Conservation (phyloP, 2,888 invertebrate species). For the Trissoscelio sp. region DNA sequence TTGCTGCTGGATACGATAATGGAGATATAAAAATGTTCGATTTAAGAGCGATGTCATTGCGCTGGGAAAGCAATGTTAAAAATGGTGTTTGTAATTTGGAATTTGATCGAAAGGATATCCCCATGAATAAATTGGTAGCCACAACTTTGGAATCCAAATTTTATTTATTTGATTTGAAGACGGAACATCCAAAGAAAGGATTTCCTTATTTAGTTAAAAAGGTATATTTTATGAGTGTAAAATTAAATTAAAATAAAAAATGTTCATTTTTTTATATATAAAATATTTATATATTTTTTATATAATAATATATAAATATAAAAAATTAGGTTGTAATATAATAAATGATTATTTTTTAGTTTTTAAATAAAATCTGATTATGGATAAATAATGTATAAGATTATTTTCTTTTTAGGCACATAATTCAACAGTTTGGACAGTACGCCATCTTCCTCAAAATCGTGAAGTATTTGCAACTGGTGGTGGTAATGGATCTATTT, state of each 20-base stretch:
- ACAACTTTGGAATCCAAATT: conserved; percentile 96
- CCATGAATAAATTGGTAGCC: conserved; percentile 97
- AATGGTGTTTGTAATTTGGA: conserved; percentile 95
- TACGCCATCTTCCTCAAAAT: conserved; percentile 95
- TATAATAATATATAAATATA: too few species aligned
- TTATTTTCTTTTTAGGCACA: conserved; percentile 80
- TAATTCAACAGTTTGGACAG: conserved; percentile 94
- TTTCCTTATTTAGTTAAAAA: conserved; percentile 88
- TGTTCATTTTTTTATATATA: too few species aligned
- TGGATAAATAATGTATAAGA: too few species aligned
- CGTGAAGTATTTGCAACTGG: conserved; percentile 95
- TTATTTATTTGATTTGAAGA: conserved; percentile 94
- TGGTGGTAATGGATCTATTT: conserved; percentile 95
- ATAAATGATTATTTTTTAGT: too few species aligned
- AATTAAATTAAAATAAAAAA: too few species aligned
- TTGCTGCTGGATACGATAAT: conserved; percentile 97
- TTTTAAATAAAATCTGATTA: too few species aligned
- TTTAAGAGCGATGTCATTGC: conserved; percentile 90
- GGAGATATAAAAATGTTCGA: conserved; percentile 98
- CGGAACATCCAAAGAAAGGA: conserved; percentile 94
- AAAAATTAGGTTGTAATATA: not conserved
- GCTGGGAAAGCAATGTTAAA: conserved; percentile 96
- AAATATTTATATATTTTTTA: too few species aligned
- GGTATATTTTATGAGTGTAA: too few species aligned
- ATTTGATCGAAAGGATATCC: conserved; percentile 96